Conservation (phyloP, 1,140 invertebrate species). For the Stegodyphus dumicola region DNA sequence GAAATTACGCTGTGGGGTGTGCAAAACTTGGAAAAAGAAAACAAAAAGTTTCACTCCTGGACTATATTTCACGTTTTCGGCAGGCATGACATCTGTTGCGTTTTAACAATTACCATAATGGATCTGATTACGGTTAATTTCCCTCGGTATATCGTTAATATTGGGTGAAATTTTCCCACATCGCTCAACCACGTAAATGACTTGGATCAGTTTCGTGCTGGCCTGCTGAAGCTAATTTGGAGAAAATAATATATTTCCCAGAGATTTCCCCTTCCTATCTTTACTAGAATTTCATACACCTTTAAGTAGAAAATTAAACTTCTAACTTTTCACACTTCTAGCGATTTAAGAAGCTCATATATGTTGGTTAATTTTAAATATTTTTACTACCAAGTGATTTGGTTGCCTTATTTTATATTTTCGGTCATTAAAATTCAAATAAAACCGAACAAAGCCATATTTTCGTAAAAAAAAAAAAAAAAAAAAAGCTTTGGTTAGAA, state of each 20-base stretch:
- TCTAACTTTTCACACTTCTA: too few species aligned
- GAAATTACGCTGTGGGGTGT: slow-evolving; percentile 7
- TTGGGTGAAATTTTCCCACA: slow-evolving; percentile 36
- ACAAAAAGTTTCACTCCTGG: slow-evolving; percentile 4
- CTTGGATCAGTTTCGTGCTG: slow-evolving; percentile 42
- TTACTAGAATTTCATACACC: too few species aligned
- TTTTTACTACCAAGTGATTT: too few species aligned
- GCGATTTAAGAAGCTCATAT: too few species aligned
- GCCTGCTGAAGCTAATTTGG: slow-evolving; percentile 22
- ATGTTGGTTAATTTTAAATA: too few species aligned
- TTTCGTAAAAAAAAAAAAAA: too few species aligned
- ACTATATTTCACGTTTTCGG: slow-evolving; percentile 50
- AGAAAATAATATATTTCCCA: slow-evolving; percentile 40
- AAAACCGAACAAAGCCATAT: too few species aligned
- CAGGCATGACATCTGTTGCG: slow-evolving; percentile 47
- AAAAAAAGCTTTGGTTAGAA: too few species aligned
- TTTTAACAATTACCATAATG: slow-evolving; percentile 57
- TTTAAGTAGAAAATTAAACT: too few species aligned
- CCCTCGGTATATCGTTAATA: slow-evolving; percentile 51
- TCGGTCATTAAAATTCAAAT: too few species aligned
- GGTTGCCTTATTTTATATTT: too few species aligned
- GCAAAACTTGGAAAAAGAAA: slow-evolving; percentile 23
- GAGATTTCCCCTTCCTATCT: not conserved
- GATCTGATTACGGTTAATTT: slow-evolving; percentile 49
- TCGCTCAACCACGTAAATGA: slow-evolving; percentile 45